phyloP scores from a whole-genome alignment of 2,888 invertebrate genomes.

The Oscheius sp. region DNA sequence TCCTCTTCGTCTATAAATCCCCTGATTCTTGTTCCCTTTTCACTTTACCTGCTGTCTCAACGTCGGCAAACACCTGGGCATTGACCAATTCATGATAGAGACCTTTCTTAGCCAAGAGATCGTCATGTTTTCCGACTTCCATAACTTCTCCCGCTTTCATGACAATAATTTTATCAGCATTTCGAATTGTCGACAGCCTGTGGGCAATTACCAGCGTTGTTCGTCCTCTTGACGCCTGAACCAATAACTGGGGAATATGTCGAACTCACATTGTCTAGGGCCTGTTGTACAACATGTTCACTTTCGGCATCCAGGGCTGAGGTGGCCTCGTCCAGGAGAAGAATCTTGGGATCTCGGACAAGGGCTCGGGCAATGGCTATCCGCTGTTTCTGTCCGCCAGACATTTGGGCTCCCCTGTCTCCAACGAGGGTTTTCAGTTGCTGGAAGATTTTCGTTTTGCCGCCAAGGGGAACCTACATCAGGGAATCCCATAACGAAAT shows the following conservation, averaged over 20 bases:
- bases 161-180: constrained; percentile 76
- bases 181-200: constrained; percentile 76
- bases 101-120: constrained; percentile 79
- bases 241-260: no score
- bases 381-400: constrained; percentile 76
- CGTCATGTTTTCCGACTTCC: constrained; percentile 79
- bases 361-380: constrained; percentile 75
- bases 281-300: constrained; percentile 61
- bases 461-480: constrained; percentile 40
- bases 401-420: constrained; percentile 75
- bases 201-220: constrained; percentile 76
- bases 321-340: constrained; percentile 66
- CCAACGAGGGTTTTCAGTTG: constrained; percentile 74
- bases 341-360: constrained; percentile 54
- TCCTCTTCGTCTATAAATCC: no score
- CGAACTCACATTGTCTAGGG: constrained; percentile 53
- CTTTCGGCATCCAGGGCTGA: constrained; percentile 63
- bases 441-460: constrained; percentile 52
- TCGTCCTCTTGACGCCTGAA: constrained; percentile 66
- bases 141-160: constrained; percentile 73
- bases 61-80: constrained; percentile 65
- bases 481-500: constrained; percentile 74
- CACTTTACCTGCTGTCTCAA: constrained; percentile 37
- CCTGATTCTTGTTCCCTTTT: no score
- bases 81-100: constrained; percentile 79